Percentiles rank a stretch among this genome's conserved stretches.
Evolutionary conservation across 2,888 invertebrate genomes (phyloP).

Genomic region (Diadromus collaris): DNA sequence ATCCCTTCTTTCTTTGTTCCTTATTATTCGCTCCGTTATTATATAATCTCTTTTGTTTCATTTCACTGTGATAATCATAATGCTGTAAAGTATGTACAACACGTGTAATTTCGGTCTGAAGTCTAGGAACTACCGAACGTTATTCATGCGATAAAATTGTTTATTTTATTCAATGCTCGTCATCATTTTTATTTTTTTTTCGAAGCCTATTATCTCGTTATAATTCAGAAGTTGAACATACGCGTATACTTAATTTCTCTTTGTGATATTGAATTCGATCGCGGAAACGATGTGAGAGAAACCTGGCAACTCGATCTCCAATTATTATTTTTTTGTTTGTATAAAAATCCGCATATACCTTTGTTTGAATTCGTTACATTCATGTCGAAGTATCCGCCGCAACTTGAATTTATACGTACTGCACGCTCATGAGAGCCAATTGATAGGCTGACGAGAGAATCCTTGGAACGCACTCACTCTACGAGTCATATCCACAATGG

Average conservation of each 20-base stretch:
- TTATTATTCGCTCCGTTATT: conserved; percentile 27
- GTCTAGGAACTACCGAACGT: conserved; percentile 50
- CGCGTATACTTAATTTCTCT: conserved; percentile 76
- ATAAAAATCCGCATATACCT: conserved; percentile 35
- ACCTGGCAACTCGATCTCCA: conserved; percentile 57
- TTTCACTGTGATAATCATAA: conserved; percentile 62
- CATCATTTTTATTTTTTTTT: conserved; percentile 39
- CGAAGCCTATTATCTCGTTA: conserved; percentile 37
- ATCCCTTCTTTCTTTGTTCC: conserved; percentile 45
- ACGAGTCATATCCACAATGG: conserved; percentile 72
- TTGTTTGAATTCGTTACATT: conserved; percentile 26
- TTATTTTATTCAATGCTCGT: conserved; percentile 54
- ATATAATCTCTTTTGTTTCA: conserved; percentile 14
- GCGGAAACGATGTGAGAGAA: conserved; percentile 60
- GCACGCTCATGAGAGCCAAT: conserved; percentile 74
- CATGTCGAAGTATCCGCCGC: conserved; percentile 30
- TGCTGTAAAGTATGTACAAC: conserved; percentile 41
- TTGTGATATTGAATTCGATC: conserved; percentile 71
- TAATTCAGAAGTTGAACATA: conserved; percentile 50
- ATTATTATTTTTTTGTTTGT: conserved; percentile 44
- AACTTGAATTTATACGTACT: conserved; percentile 57
- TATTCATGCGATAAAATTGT: conserved; percentile 39
- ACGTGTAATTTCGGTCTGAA: conserved; percentile 52
- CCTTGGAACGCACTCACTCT: conserved; percentile 63
- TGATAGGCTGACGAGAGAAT: conserved; percentile 73